Evolutionary conservation across 2,113 vertebrate species (phyloP).

Genomic region (Antechinus stuartii): DNA sequence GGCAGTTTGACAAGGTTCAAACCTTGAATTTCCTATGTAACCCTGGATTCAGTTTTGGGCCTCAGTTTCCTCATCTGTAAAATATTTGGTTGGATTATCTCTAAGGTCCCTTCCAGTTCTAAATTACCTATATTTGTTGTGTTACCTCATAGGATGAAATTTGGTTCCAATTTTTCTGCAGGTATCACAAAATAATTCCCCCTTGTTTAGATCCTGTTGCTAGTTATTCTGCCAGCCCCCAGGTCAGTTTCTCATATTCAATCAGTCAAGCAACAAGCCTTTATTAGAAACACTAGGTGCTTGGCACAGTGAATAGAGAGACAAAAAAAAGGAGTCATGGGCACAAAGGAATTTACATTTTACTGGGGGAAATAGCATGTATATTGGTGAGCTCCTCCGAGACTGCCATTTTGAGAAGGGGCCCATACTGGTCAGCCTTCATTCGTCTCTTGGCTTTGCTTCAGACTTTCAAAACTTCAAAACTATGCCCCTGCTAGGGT

Average conservation of each 20-base stretch:
- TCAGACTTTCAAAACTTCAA: neutral
- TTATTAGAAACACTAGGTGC: neutral
- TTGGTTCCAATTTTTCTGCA: conserved; percentile 76
- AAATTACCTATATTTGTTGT: conserved; percentile 50
- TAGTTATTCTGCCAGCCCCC: neutral
- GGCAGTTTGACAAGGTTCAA: neutral
- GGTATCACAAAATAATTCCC: conserved; percentile 78
- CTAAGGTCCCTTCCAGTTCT: neutral
- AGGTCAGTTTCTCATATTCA: neutral
- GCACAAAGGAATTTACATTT: neutral
- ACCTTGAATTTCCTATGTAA: neutral
- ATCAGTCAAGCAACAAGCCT: neutral
- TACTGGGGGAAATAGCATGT: neutral
- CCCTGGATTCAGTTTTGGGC: neutral
- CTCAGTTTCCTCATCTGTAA: neutral
- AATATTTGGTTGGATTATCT: neutral
- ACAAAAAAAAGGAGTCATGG: neutral
- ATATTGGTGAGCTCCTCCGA: neutral
- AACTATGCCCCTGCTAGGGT: neutral
- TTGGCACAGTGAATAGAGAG: neutral
- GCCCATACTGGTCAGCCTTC: neutral
- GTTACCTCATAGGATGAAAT: conserved; percentile 68
- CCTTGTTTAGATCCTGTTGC: neutral
- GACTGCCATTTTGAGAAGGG: neutral
- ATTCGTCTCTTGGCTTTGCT: neutral